Percentiles rank a stretch among this genome's conserved stretches.
These are phyloP conservation scores for Iphiclides podalirius DNA, from an alignment of 2,888 invertebrate genomes.

Conservation along the genomic window DNA sequence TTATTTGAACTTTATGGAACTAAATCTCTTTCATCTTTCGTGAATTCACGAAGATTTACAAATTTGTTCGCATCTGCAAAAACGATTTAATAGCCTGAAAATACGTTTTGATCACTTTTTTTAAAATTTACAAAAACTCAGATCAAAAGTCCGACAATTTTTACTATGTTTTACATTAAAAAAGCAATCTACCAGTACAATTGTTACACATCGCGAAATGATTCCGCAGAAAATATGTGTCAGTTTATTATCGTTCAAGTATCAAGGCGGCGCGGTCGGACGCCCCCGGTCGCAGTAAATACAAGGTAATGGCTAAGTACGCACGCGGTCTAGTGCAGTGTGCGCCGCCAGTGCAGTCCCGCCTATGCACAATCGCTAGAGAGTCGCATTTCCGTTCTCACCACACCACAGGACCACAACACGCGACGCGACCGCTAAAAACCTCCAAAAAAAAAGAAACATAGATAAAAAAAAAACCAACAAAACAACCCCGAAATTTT, in stretches of 20 bases:
- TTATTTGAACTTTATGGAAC: no score
- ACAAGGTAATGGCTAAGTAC: conserved; percentile 81
- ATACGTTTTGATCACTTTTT: no score
- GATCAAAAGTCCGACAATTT: no score
- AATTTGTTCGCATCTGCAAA: no score
- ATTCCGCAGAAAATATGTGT: no score
- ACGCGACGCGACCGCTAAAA: conserved; percentile 71
- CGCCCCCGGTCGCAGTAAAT: conserved; percentile 71
- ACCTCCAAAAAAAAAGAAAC: conserved; percentile 51
- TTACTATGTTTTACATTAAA: no score
- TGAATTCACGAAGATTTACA: no score
- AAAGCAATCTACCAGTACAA: no score
- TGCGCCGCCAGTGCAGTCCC: conserved; percentile 78
- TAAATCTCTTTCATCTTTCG: no score
- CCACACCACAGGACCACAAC: conserved; percentile 59
- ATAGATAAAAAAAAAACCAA: conserved; percentile 30
- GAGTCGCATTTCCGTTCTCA: conserved; percentile 74
- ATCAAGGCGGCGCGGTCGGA: conserved; percentile 52
- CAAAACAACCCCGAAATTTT: conserved; percentile 43
- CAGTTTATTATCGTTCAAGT: conserved; percentile 42
- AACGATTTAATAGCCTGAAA: no score
- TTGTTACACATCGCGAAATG: no score
- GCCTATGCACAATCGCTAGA: conserved; percentile 78
- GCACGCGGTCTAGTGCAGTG: conserved; percentile 78
- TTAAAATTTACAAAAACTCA: no score